Percentiles rank a stretch among this genome's conserved stretches.
Evolutionary conservation across 2,797 vertebrate genomes (phyloP).

Genomic region (Microctenopoma steveboyesi): DNA sequence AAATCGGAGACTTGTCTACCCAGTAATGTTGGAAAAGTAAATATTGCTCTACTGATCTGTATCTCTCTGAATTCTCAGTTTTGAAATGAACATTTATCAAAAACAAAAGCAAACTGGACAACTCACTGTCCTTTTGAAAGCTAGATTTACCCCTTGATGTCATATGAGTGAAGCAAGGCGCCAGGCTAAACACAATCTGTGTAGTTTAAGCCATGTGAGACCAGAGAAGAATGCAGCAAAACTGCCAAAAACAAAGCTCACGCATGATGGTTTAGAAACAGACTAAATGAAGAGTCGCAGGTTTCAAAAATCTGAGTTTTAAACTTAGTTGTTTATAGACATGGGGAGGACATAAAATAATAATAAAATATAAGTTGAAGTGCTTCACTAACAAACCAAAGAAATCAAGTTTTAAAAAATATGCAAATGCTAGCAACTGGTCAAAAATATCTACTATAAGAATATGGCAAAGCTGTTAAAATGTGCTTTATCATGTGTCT

Average conservation of each 20-base stretch:
- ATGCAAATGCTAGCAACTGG: too few species aligned
- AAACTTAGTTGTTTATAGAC: too few species aligned
- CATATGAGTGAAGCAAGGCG: slow-evolving; percentile 46
- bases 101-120: slow-evolving; percentile 17
- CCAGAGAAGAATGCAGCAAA: slow-evolving; percentile 55
- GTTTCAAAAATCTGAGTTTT: not conserved
- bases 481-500: too few species aligned
- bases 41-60: not conserved
- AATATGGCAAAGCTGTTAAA: too few species aligned
- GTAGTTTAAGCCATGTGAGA: slow-evolving; percentile 47
- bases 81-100: slow-evolving; percentile 6
- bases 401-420: too few species aligned
- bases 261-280: slow-evolving; percentile 20
- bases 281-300: slow-evolving; percentile 8
- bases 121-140: slow-evolving; percentile 20
- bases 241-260: slow-evolving; percentile 47
- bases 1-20: too few species aligned
- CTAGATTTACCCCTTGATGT: slow-evolving; percentile 59
- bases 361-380: too few species aligned
- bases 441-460: too few species aligned
- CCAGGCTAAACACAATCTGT: slow-evolving; percentile 58
- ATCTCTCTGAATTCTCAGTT: slow-evolving; percentile 20
- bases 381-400: too few species aligned
- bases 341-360: too few species aligned
- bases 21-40: too few species aligned